Evolutionary conservation across 2,888 invertebrate species (phyloP).

Genomic region (Pseudococcus jackbeardsleyi): DNA sequence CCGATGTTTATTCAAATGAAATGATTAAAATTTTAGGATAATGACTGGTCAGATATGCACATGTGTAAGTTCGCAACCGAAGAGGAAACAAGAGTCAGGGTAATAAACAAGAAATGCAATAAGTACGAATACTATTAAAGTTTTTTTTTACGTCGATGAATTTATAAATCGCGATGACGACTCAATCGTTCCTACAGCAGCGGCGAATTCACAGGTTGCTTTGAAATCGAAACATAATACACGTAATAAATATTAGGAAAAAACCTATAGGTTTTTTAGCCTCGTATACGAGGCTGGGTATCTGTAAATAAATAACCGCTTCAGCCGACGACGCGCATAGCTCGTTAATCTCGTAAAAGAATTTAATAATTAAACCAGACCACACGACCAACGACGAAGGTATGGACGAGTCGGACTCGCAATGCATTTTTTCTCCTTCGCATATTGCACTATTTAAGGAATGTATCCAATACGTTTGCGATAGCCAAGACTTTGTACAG

Average conservation of each 20-base stretch:
- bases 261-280: neutral
- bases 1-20: conserved; percentile 49
- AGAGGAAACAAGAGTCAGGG: neutral
- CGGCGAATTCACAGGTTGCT: neutral
- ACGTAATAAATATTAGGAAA: neutral
- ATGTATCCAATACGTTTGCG: neutral
- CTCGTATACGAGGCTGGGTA: neutral
- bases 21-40: conserved; percentile 51
- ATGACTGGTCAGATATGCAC: conserved; percentile 37
- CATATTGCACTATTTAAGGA: conserved; percentile 10
- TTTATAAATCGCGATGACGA: neutral
- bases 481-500: neutral
- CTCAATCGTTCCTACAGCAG: neutral
- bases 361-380: conserved; percentile 44
- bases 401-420: neutral
- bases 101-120: conserved; percentile 45
- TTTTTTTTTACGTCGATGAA: neutral
- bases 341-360: conserved; percentile 25
- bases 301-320: neutral
- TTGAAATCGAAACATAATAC: neutral
- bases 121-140: neutral
- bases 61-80: conserved; percentile 21
- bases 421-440: conserved; percentile 1
- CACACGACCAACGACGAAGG: neutral
- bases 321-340: neutral